These are phyloP conservation scores for Anseranas semipalmata DNA, from an alignment of 2,113 vertebrate genomes.

Conservation along the genomic window DNA sequence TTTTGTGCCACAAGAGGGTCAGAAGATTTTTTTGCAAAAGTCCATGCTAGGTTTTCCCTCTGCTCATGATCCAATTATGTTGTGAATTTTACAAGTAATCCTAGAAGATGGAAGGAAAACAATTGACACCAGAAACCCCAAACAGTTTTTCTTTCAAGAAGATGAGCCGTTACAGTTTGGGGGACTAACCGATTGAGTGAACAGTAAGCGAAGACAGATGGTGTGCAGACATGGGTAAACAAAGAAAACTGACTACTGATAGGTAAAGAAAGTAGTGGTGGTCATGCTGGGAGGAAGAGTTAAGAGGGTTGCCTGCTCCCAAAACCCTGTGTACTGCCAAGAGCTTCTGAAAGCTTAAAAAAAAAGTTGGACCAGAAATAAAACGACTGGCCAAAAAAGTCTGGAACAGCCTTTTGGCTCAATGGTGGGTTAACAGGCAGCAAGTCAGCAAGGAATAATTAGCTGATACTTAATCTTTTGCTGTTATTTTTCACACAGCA, in stretches of 20 bases:
- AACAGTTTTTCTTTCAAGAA: background rate
- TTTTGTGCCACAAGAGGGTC: background rate
- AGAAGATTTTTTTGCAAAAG: background rate
- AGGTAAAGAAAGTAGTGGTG: slow-evolving; percentile 32
- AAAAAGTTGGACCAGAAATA: slow-evolving; percentile 12
- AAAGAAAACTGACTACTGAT: slow-evolving; percentile 21
- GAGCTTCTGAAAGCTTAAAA: slow-evolving; percentile 60
- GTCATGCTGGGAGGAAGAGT: background rate
- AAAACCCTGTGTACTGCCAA: slow-evolving; percentile 38
- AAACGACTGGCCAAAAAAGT: slow-evolving; percentile 6
- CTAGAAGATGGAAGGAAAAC: background rate
- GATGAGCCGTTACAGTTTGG: background rate
- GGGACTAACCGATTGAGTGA: background rate
- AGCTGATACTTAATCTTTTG: slow-evolving; percentile 6
- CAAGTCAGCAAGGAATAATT: slow-evolving; percentile 36
- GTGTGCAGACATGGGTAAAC: background rate
- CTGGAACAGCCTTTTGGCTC: slow-evolving; percentile 45
- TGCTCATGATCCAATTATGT: background rate
- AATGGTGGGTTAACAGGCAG: background rate
- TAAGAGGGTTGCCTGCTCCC: slow-evolving; percentile 24
- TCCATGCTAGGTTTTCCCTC: background rate
- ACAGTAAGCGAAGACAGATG: slow-evolving; percentile 39
- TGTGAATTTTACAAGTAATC: background rate
- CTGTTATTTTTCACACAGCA: background rate
- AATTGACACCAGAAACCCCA: background rate